Evolutionary conservation across 1,140 invertebrate genomes (phyloP), one percentile per base, ranked within the genome.

Genomic region (Dysdera silvatica): DNA sequence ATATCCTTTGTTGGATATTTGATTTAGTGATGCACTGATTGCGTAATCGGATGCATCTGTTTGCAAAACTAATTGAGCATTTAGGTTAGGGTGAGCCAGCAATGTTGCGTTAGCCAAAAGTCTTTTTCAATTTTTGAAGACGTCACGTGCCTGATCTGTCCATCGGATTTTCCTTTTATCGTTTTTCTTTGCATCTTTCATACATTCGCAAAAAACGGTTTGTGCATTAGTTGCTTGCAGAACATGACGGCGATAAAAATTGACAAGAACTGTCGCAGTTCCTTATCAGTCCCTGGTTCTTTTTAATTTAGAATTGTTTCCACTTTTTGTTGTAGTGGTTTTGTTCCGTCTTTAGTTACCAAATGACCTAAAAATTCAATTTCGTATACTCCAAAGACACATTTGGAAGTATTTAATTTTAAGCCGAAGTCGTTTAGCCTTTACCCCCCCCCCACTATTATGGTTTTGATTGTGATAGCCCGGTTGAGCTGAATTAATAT

Each of bases 71-170:
- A 68, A 31, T 24, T 47, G 7, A 8, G 61, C 60, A 48, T 56
- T 31, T 14, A 26, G 52, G 1, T 47, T 29, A n/a, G 61, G 68
- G 6, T 65, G 61, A 10, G n/a, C 48, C 8, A 71, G 26, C 12
- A 56, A 12, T 23, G 53, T 37, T 8, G 60, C 28, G 10, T 52
- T 49, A 2, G 69, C 67, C 14, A 78, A 49, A 12, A 43, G 65
- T n/a, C 67, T 20, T 66, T 80, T 80, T 60, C 73, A 75, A 5
- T 69, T 33, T 6, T 71, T 58, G 62, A 80, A 79, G 2, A 76
- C 73, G 55, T 54, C 2, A 8, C 69, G 35, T 5, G 73, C 45
- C 6, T 67, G 65, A 3, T 37, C 16, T 0, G 16, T 43, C 70
- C 67, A 71, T n/a, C 16, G 14, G 6, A 67, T 7, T 8, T 51